Conservation (phyloP, 1,140 invertebrate genomes). For the Geopemphigus sp. region DNA sequence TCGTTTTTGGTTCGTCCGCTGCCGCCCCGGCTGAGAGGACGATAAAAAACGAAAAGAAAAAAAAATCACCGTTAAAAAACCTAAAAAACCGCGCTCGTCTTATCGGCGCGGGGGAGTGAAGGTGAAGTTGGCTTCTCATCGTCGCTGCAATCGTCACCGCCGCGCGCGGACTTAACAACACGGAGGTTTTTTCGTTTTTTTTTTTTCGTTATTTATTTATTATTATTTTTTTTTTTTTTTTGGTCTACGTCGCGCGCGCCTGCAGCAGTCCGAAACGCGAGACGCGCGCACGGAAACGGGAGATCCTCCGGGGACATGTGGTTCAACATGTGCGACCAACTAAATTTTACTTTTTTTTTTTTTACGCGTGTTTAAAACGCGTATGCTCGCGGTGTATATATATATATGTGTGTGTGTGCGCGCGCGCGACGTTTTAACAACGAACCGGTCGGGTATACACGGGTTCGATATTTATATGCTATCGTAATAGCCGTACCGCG, state of each 20-base stretch:
- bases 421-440: too few species aligned
- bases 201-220: too few species aligned
- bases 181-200: background rate
- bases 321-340: constrained; percentile 23
- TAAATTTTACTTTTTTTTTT: constrained; percentile 6
- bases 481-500: too few species aligned
- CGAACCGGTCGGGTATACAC: too few species aligned
- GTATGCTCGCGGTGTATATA: background rate
- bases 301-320: constrained; percentile 20
- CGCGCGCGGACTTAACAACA: background rate
- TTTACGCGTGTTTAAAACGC: background rate
- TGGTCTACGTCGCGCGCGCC: background rate
- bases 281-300: constrained; percentile 16
- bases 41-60: background rate
- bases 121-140: background rate
- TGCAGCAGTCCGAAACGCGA: constrained; percentile 8
- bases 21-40: background rate
- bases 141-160: too few species aligned
- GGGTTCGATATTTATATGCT: too few species aligned
- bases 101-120: background rate
- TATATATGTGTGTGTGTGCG: too few species aligned
- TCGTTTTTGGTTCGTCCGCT: background rate
- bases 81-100: background rate
- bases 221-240: background rate
- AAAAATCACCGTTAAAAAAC: background rate